Percentiles rank a stretch among this genome's conserved stretches.
Conservation (phyloP, 2,888 invertebrate genomes). For the Brassicogethes aeneus region DNA sequence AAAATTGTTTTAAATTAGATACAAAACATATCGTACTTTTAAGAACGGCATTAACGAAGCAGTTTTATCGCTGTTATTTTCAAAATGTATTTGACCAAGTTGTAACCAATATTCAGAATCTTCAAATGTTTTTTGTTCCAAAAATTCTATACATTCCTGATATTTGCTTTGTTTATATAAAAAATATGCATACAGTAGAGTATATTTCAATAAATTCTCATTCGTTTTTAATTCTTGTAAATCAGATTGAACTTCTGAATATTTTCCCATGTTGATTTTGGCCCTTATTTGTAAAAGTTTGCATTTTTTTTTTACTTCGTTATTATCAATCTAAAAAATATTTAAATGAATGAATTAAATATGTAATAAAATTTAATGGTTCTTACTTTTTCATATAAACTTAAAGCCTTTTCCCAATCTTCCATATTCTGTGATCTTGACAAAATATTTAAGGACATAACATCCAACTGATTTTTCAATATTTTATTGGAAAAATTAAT, state of each 20-base stretch:
- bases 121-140: slow-evolving; percentile 39
- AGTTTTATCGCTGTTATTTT: too few species aligned
- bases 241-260: slow-evolving; percentile 32
- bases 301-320: slow-evolving; percentile 19
- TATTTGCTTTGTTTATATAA: slow-evolving; percentile 40
- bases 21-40: too few species aligned
- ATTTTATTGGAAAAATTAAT: slow-evolving; percentile 26
- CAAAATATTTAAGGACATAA: slow-evolving; percentile 37
- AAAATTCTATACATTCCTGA: slow-evolving; percentile 46
- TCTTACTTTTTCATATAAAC: slow-evolving; percentile 36
- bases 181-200: neutral
- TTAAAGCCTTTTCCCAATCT: slow-evolving; percentile 39
- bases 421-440: slow-evolving; percentile 40
- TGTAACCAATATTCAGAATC: slow-evolving; percentile 47
- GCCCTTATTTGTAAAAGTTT: slow-evolving; percentile 28
- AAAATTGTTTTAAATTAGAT: too few species aligned
- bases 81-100: slow-evolving; percentile 53
- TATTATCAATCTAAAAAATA: slow-evolving; percentile 17
- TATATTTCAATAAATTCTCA: neutral
- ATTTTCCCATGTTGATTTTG: slow-evolving; percentile 38
- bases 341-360: too few species aligned
- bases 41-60: too few species aligned
- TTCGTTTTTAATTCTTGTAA: slow-evolving; percentile 31
- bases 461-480: slow-evolving; percentile 27
- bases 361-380: too few species aligned